A percentile compares a stretch with the other conserved stretches of the same genome.
Evolutionary conservation across 2,113 vertebrate species (phyloP).

Genomic region (Galeopterus variegatus): DNA sequence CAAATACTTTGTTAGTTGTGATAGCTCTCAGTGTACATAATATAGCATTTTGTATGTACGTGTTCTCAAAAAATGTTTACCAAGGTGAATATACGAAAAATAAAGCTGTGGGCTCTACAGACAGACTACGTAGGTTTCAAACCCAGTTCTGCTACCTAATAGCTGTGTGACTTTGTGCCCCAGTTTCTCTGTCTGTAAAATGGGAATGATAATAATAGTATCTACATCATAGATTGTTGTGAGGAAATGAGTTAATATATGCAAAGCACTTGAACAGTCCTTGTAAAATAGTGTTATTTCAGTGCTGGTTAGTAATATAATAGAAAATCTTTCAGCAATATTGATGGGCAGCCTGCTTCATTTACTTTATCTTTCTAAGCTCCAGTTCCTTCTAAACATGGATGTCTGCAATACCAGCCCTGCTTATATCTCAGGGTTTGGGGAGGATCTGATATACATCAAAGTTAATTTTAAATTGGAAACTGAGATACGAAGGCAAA

Average conservation of each 20-base stretch:
- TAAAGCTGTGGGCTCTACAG: neutral
- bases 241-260: constrained; percentile 7
- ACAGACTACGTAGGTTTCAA: neutral
- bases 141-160: neutral
- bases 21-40: neutral
- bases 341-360: neutral
- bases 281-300: neutral
- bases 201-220: neutral
- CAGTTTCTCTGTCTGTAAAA: neutral
- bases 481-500: neutral
- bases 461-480: neutral
- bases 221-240: neutral
- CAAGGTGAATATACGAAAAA: neutral
- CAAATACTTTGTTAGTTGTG: neutral
- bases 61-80: neutral
- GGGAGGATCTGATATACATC: neutral
- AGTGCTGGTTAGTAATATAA: neutral
- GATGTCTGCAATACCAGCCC: neutral
- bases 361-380: constrained; percentile 11
- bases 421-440: neutral
- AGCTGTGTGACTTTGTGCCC: neutral
- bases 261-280: neutral
- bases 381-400: neutral
- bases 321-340: neutral
- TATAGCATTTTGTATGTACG: neutral